A percentile compares a stretch with the other conserved stretches of the same genome.
Conservation (phyloP, 2,888 invertebrate species). For the Phrixothrix hirtus region DNA sequence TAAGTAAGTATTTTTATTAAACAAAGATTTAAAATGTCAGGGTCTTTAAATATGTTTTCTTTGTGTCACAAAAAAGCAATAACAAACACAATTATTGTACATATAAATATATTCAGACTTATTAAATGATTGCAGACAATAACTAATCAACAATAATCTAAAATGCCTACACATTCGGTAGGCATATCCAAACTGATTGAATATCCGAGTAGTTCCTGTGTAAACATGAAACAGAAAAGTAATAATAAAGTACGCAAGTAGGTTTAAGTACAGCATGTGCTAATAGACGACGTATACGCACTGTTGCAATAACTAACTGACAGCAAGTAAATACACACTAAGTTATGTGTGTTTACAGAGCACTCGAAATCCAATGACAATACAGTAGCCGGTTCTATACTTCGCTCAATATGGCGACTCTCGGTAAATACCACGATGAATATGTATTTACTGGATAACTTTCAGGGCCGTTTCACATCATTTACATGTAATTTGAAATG, state of each 20-base stretch:
- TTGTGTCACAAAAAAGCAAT: no score
- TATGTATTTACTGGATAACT: constrained; percentile 19
- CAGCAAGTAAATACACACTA: constrained; percentile 55
- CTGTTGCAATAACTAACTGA: constrained; percentile 46
- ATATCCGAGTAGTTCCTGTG: constrained; percentile 5
- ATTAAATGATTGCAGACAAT: neutral
- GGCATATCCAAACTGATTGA: neutral
- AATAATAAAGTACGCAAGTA: constrained; percentile 28
- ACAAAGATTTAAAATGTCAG: no score
- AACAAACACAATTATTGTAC: no score
- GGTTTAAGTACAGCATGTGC: constrained; percentile 29
- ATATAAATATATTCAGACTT: no score
- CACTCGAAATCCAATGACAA: constrained; percentile 57
- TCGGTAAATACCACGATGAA: constrained; percentile 32
- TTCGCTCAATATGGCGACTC: constrained; percentile 39
- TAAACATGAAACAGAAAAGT: constrained; percentile 17
- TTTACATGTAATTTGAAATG: constrained; percentile 10
- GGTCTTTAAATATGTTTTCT: no score
- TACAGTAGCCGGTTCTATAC: constrained; percentile 52
- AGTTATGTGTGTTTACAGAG: constrained; percentile 54
- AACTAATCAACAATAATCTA: neutral
- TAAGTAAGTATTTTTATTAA: no score
- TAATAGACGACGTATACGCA: constrained; percentile 26
- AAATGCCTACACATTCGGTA: neutral
- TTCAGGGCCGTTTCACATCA: constrained; percentile 17